Evolutionary conservation across 2,888 invertebrate genomes (phyloP), one percentile per base, ranked within the genome.

Genomic region (Sylvicola cinctus): DNA sequence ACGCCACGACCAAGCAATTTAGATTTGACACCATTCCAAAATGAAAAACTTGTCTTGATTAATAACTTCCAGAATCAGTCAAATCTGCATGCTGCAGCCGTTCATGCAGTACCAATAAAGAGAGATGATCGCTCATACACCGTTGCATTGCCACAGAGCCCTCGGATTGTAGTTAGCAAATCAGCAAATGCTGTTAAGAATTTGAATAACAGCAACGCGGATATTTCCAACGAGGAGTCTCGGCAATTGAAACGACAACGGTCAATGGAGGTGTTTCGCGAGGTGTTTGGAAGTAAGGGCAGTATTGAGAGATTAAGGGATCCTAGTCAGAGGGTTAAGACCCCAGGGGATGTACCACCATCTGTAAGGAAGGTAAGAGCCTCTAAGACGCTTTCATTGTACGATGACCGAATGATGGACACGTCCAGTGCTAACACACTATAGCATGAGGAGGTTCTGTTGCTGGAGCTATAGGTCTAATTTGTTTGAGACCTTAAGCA

Each of bases 371-470:
- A 73, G 43, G 72, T 77, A 2, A 62, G 72, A 40, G 74, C 74
- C 2, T 68, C 71, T 29, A 74, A 75, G 42, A 67, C 88, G 41
- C 68, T 88, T 45, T 87, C 87, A 31, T 60, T 88, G 14, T 87
- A 85, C 47, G 85, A 87, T 46, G 88, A 88, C 50, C 65, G 87
- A 29, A 83, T 87, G 68, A 87, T 88, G 85, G 56, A 57, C 39
- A 54, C 58, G 29, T 51, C 56, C 4, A 17, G 16, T 13, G 35
- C 33, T 15, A 56, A 58, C 34, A 52, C 54, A 34, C 55, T 58
- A 46, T 58, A 58, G 52, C 58, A 58, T 47, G 58, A 58, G 48
- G 58, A 58, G 45, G 58, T 58, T 51, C 55, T 58, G 55, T 49
- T 58, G 44, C 44, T 58, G 40, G 58, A 58, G 41, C 43, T 58